Conservation (phyloP, 2,797 vertebrate species). For the Iguana delicatissima region DNA sequence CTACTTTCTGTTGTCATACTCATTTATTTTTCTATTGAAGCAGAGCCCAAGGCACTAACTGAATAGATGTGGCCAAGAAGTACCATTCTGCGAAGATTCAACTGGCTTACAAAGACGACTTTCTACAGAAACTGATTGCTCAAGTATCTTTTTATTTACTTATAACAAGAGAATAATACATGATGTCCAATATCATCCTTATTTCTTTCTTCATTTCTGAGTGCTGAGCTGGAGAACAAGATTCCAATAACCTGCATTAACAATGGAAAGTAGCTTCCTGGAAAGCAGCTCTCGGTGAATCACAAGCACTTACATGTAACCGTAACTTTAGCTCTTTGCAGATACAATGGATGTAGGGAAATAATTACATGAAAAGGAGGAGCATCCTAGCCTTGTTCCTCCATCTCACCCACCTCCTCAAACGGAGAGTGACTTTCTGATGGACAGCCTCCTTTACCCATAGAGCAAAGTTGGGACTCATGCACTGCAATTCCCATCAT, state of each 20-base stretch:
- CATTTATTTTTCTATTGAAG: slow-evolving; percentile 6
- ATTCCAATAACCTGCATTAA: not conserved
- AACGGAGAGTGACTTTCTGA: no score
- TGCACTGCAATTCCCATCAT: no score
- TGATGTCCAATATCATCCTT: not conserved
- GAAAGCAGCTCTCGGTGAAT: not conserved
- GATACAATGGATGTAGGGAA: not conserved
- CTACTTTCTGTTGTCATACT: not conserved
- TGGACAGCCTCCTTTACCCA: no score
- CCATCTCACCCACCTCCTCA: no score
- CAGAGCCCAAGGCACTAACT: slow-evolving; percentile 20
- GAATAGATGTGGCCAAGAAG: slow-evolving; percentile 10
- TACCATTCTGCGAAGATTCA: not conserved
- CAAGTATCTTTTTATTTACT: not conserved
- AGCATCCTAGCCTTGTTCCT: no score
- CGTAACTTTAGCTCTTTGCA: not conserved
- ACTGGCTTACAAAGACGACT: not conserved
- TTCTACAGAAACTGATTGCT: not conserved
- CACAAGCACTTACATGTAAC: not conserved
- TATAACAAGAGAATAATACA: not conserved
- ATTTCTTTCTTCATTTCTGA: not conserved
- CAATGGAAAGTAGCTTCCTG: not conserved
- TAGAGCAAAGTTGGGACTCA: no score
- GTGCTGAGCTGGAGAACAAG: not conserved
- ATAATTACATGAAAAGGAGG: not conserved